These are phyloP conservation scores for Chloroclystis v-ata DNA, from an alignment of 2,888 invertebrate genomes.

Conservation along the genomic window DNA sequence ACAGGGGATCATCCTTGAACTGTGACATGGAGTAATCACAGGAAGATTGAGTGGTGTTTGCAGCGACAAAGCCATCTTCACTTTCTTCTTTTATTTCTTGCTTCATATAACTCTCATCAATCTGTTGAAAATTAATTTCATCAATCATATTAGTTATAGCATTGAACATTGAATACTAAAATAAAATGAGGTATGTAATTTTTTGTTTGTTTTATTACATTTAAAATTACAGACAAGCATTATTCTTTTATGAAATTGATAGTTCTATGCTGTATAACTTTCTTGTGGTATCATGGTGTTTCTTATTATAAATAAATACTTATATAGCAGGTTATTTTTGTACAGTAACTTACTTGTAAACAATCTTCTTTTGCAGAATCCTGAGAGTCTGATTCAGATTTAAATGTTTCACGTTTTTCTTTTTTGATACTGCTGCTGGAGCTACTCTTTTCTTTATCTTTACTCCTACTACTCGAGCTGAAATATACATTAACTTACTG, in stretches of 20 bases:
- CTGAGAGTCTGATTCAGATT: conserved; percentile 47
- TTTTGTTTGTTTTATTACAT: too few relatives aligned
- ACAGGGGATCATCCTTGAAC: conserved; percentile 79
- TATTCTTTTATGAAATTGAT: too few relatives aligned
- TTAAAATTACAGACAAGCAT: too few relatives aligned
- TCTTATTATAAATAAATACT: too few relatives aligned
- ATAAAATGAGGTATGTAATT: too few relatives aligned
- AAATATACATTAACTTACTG: not conserved
- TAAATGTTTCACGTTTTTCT: conserved; percentile 50
- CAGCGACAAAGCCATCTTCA: conserved; percentile 56
- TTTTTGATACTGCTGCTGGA: conserved; percentile 46
- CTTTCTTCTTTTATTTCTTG: conserved; percentile 68
- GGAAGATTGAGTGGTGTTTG: conserved; percentile 80
- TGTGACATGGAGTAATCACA: conserved; percentile 85
- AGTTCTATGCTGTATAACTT: too few relatives aligned
- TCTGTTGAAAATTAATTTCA: conserved; percentile 39
- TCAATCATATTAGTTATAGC: too few relatives aligned
- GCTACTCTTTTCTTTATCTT: conserved; percentile 43
- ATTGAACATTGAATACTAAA: too few relatives aligned
- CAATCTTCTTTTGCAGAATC: conserved; percentile 63
- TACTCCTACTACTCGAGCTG: conserved; percentile 62
- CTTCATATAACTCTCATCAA: conserved; percentile 61
- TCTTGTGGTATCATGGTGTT: too few relatives aligned
- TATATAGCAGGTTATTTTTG: too few relatives aligned
- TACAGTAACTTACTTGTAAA: conserved; percentile 50